Base-by-base conservation (phyloP, 2,888 invertebrate genomes). In the Sialis lutaria region DNA sequence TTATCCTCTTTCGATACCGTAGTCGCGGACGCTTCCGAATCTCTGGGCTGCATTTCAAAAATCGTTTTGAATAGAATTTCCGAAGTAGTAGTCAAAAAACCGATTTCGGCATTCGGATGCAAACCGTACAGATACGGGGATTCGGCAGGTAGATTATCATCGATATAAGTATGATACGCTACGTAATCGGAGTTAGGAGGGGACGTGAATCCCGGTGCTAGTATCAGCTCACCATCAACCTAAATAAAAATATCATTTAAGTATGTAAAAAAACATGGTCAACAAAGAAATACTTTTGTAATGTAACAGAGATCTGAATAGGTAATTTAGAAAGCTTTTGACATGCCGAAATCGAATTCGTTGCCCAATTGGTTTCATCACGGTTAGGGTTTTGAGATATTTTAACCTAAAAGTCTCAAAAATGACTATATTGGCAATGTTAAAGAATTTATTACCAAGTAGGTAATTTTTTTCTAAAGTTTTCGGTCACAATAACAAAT, bases 41-140 rank as follows among this genome's bases (percentile, higher is more conserved):
- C 83, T 54, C 89, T 72, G 0, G 93, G 91, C 62, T 93, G 92
- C 73, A 95, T 77, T 64, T 91, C 93, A 57, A 93, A 81, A 41
- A 89, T 75, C 1, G 79, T 82, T 63, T 75, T 78, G 64, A 93
- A 92, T 43, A 95, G 67, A 51, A 79, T 77, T 55, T 92, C 88
- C 0, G 91, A 86, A 0, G 82, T 85, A 0, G 81, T 80, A 0
- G 92, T 91, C 45, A 95, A 67, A 59, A 92, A 91, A 42, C 92
- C 92, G 50, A 95, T 92, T 68, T 95, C 93, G 1, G 95, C 91
- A 62, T 95, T 95, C 0, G 91, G 86, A 67, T 95, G 93, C 13
- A 95, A 68, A 0, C 93, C 93, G 58, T 95, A 95, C 10, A 95
- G 69, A 55, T 83, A 77, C 0, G 95, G 93, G 45, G 88, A 87